A percentile compares a stretch with the other conserved stretches of the same genome.
Conservation (phyloP, 2,888 invertebrate species). For the Petrolisthes cinctipes region DNA sequence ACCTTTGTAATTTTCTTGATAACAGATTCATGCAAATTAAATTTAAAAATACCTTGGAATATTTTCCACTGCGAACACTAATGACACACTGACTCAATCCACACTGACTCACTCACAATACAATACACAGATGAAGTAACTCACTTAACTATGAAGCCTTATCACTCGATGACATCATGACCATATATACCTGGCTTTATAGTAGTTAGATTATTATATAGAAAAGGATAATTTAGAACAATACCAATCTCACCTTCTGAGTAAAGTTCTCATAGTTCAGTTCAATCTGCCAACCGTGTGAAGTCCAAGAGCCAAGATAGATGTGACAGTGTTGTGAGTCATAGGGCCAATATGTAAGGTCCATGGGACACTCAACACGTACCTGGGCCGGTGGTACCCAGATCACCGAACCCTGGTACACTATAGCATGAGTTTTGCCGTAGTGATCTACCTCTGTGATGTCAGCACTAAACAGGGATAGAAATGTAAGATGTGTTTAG, state of each 20-base stretch:
- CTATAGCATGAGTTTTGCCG: slow-evolving; percentile 74
- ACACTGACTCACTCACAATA: too few relatives aligned
- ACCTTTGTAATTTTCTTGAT: too few relatives aligned
- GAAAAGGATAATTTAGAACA: neutral
- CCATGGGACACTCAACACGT: slow-evolving; percentile 76
- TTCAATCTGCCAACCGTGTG: slow-evolving; percentile 21
- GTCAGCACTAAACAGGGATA: slow-evolving; percentile 72
- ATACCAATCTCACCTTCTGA: neutral
- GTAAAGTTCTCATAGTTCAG: slow-evolving; percentile 12
- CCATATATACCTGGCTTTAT: too few relatives aligned
- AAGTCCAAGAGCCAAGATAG: slow-evolving; percentile 78
- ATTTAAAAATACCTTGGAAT: too few relatives aligned
- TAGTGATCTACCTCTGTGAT: slow-evolving; percentile 76
- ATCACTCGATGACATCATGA: too few relatives aligned
- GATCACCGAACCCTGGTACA: slow-evolving; percentile 73
- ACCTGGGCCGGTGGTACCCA: slow-evolving; percentile 81
- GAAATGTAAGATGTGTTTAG: too few relatives aligned
- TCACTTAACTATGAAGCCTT: too few relatives aligned
- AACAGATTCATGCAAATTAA: too few relatives aligned
- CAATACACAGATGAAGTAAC: too few relatives aligned
- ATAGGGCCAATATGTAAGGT: slow-evolving; percentile 81
- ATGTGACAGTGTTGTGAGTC: slow-evolving; percentile 79
- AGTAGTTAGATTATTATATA: too few relatives aligned
- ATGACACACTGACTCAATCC: too few relatives aligned
- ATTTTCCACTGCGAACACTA: too few relatives aligned